Percentiles rank a stretch among this genome's conserved stretches.
Conservation (phyloP, 2,888 invertebrate genomes). For the Drosophila paramelanica region DNA sequence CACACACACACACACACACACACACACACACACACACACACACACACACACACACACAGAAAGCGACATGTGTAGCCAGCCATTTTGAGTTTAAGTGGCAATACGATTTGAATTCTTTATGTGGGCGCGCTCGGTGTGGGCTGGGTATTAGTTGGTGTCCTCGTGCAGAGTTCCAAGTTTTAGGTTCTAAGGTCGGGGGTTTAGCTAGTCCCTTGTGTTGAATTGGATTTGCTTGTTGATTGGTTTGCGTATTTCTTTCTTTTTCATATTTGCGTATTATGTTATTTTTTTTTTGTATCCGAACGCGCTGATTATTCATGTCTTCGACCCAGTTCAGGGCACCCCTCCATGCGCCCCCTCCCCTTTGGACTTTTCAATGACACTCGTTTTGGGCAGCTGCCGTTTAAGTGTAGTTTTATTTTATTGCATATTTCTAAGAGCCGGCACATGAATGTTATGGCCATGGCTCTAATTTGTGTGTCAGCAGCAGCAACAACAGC, state of each 20-base stretch:
- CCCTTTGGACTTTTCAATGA: constrained; percentile 45
- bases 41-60: constrained; percentile 18
- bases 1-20: background rate
- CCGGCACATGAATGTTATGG: constrained; percentile 68
- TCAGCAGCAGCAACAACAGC: constrained; percentile 52
- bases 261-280: constrained; percentile 10
- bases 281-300: constrained; percentile 1
- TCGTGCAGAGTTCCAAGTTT: constrained; percentile 9
- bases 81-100: constrained; percentile 78
- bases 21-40: constrained; percentile 11
- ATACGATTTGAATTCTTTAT: constrained; percentile 78
- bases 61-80: constrained; percentile 67
- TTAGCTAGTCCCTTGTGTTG: constrained; percentile 56
- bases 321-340: constrained; percentile 5
- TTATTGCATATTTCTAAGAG: constrained; percentile 54
- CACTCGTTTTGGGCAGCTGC: constrained; percentile 53
- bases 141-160: constrained; percentile 61
- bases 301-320: constrained; percentile 54
- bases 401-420: constrained; percentile 59
- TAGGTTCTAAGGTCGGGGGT: constrained; percentile 4
- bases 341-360: background rate
- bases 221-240: constrained; percentile 77
- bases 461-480: constrained; percentile 71
- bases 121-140: constrained; percentile 35
- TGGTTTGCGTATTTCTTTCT: constrained; percentile 56